A percentile compares a stretch with the other conserved stretches of the same genome.
Evolutionary conservation across 2,797 vertebrate species (phyloP).

Genomic region (Myotis daubentonii): DNA sequence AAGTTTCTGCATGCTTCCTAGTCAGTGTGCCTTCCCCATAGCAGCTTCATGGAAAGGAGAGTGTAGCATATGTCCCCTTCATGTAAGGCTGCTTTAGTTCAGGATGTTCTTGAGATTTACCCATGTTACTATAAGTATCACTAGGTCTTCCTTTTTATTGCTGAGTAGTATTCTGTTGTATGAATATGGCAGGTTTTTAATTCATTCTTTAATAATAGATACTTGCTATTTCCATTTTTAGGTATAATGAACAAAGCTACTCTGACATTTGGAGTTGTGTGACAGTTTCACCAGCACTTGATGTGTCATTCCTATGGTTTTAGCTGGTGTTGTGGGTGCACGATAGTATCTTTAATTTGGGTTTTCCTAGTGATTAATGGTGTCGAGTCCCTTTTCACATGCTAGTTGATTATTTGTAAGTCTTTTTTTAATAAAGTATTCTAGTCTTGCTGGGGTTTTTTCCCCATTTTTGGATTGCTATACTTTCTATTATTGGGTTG

Average conservation of each 20-base stretch:
- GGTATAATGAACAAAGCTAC: neutral
- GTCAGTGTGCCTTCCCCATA: neutral
- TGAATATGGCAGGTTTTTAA: neutral
- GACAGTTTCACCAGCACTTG: neutral
- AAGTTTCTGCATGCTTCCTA: neutral
- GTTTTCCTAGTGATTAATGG: neutral
- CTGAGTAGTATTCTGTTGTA: neutral
- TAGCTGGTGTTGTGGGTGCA: neutral
- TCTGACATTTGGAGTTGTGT: too few relatives aligned
- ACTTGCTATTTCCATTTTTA: neutral
- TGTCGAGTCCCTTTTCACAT: neutral
- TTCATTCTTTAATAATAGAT: neutral
- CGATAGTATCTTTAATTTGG: neutral
- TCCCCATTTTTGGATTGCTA: neutral
- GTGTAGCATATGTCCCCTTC: neutral
- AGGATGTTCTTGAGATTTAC: neutral
- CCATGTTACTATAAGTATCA: neutral
- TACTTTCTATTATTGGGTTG: neutral
- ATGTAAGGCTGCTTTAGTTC: neutral
- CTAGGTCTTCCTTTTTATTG: neutral
- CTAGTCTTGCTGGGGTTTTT: neutral
- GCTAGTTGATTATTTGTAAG: neutral
- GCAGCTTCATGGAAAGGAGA: neutral
- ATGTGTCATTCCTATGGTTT: neutral
- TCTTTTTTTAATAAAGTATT: neutral